These are phyloP conservation scores for Anoplolepis gracilipes DNA, from an alignment of 1,140 invertebrate species.

Conservation along the genomic window DNA sequence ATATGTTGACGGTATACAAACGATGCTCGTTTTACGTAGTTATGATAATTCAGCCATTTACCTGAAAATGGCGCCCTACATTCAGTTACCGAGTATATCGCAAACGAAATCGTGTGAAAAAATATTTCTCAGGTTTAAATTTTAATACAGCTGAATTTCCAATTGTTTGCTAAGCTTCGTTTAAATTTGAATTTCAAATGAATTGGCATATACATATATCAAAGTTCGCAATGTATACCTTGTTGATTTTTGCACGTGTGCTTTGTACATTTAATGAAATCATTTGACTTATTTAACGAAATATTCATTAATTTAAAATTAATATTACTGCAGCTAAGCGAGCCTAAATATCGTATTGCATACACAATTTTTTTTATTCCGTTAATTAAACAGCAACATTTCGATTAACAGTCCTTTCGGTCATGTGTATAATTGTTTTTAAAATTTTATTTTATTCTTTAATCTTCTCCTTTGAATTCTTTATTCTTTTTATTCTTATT, in stretches of 20 bases:
- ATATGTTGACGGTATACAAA: not conserved
- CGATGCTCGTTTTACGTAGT: not conserved
- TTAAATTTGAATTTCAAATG: too few species aligned
- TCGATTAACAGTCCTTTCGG: not conserved
- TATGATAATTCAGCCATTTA: not conserved
- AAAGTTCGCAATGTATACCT: too few species aligned
- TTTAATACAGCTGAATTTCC: not conserved
- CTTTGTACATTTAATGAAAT: too few species aligned
- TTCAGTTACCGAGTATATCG: not conserved
- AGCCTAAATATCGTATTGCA: not conserved
- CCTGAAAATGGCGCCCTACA: not conserved
- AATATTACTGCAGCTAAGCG: not conserved
- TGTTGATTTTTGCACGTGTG: too few species aligned
- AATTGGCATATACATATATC: too few species aligned
- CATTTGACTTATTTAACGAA: too few species aligned
- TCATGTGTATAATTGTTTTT: too few species aligned
- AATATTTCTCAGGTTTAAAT: not conserved
- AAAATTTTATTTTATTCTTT: too few species aligned
- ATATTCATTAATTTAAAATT: not conserved
- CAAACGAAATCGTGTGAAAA: not conserved
- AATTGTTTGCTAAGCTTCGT: not conserved
- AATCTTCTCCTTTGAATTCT: too few species aligned
- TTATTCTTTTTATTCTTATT: too few species aligned
- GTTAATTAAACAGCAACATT: too few species aligned
- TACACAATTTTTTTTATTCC: too few species aligned